Conservation (phyloP, 2,797 vertebrate genomes). For the Sebastes taczanowskii region DNA sequence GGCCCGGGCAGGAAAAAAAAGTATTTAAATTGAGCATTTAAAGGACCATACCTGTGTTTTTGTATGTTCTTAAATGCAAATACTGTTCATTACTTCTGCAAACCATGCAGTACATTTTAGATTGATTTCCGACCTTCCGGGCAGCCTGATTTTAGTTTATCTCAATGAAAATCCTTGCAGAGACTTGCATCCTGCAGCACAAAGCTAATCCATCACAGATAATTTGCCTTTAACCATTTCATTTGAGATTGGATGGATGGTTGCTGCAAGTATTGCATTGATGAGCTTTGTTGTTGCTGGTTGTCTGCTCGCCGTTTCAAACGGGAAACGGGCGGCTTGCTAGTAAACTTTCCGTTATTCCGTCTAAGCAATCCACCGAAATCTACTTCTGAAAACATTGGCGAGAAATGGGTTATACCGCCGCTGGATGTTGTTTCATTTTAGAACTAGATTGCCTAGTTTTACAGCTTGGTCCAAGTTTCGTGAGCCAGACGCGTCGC, state of each 20-base stretch:
- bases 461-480: no score
- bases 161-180: neutral
- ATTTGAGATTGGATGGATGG: neutral
- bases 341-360: no score
- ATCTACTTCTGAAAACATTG: no score
- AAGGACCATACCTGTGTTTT: slow-evolving; percentile 28
- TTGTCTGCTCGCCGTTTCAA: no score
- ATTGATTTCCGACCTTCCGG: neutral
- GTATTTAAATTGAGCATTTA: slow-evolving; percentile 15
- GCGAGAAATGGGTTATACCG: no score
- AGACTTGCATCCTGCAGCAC: neutral
- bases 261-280: neutral
- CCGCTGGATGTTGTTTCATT: no score
- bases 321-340: no score
- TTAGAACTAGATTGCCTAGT: no score
- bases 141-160: neutral
- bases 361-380: no score
- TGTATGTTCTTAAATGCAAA: slow-evolving; percentile 34
- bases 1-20: slow-evolving; percentile 40
- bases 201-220: neutral
- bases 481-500: no score
- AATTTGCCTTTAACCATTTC: neutral
- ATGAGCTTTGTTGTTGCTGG: no score
- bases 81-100: neutral
- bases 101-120: neutral